Evolutionary conservation across 2,113 vertebrate species (phyloP).

Genomic region (Dolichotis patagonum): DNA sequence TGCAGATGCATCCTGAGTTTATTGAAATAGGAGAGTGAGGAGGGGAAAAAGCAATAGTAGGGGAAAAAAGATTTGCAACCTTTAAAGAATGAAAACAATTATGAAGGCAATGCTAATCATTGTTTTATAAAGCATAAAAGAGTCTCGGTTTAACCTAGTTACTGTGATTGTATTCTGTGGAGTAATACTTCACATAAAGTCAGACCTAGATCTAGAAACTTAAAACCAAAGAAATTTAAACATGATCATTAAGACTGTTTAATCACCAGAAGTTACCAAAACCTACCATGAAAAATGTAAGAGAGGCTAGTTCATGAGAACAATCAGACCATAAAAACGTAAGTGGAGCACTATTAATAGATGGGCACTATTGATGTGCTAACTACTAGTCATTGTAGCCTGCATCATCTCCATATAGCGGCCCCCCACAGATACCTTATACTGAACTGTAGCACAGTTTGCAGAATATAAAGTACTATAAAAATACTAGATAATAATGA

Average conservation of each 20-base stretch:
- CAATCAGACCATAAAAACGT: neutral
- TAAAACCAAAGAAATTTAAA: conserved; percentile 46
- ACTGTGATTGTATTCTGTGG: neutral
- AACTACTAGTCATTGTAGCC: neutral
- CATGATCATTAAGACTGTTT: neutral
- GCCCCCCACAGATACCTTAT: neutral
- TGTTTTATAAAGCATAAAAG: neutral
- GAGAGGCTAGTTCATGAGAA: neutral
- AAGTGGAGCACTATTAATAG: neutral
- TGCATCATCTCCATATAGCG: neutral
- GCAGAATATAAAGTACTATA: conserved; percentile 69
- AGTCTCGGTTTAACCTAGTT: neutral
- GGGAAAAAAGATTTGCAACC: neutral
- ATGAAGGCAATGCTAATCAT: neutral
- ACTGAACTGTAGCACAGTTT: neutral
- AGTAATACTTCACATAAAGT: neutral
- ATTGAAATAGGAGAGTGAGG: neutral
- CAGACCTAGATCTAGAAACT: neutral
- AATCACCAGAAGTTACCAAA: conserved; percentile 54
- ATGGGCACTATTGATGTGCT: neutral
- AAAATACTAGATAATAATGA: conserved; percentile 66
- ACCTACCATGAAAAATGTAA: neutral
- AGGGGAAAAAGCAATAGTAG: neutral
- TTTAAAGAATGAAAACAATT: neutral
- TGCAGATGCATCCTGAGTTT: neutral